These are phyloP conservation scores for Aphelocoma californica DNA, from an alignment of 2,797 vertebrate species.

Conservation along the genomic window DNA sequence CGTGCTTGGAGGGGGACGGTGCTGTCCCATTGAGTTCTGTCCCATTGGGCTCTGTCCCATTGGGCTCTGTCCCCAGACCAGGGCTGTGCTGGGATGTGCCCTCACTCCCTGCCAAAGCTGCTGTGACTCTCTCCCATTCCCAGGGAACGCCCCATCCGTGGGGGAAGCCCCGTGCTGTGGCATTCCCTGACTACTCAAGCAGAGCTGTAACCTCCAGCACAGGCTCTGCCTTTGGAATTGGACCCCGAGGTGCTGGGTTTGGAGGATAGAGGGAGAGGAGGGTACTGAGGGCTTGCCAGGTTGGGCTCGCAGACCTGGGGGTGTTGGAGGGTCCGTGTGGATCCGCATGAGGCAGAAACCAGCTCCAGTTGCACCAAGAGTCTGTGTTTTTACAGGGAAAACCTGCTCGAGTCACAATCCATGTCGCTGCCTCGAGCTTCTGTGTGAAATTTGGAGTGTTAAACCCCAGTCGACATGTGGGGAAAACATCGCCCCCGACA, in stretches of 20 bases:
- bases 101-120: not conserved
- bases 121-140: rapidly evolving
- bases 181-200: rapidly evolving
- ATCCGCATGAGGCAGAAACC: rapidly evolving
- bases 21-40: not conserved
- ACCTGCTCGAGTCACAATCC: not conserved
- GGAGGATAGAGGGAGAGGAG: not conserved
- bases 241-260: rapidly evolving
- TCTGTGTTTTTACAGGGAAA: not conserved
- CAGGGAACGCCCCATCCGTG: rapidly evolving
- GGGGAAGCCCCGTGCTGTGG: rapidly evolving
- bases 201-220: not conserved
- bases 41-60: not conserved
- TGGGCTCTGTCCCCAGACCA: not conserved
- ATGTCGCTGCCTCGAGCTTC: rapidly evolving
- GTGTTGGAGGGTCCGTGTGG: not conserved
- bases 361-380: not conserved
- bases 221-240: not conserved
- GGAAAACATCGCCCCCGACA: not conserved
- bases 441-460: not conserved
- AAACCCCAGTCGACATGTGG: not conserved
- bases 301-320: rapidly evolving
- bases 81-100: not conserved
- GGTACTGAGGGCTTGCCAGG: rapidly evolving
- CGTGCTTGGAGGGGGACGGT: not conserved